These are phyloP conservation scores for Scaptodrosophila latifasciaeformis DNA, from an alignment of 2,888 invertebrate genomes.

Conservation along the genomic window DNA sequence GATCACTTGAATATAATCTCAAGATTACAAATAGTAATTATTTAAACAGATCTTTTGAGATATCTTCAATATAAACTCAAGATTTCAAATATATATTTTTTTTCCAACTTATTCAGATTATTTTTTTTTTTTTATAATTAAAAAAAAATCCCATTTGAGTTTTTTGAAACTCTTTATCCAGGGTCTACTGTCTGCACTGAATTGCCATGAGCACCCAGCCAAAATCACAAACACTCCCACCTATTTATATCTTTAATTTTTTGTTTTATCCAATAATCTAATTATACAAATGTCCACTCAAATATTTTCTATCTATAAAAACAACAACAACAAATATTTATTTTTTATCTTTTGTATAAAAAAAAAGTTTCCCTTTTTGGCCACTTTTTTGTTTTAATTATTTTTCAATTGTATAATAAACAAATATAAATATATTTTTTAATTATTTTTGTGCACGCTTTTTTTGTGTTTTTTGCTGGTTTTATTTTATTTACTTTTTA, in stretches of 20 bases:
- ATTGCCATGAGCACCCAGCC: conserved; percentile 5
- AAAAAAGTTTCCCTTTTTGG: conserved; percentile 44
- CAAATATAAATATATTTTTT: conserved; percentile 1
- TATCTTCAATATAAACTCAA: no score
- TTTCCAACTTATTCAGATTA: no score
- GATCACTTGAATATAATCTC: no score
- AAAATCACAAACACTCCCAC: neutral
- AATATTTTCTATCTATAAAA: conserved; percentile 4
- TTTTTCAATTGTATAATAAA: conserved; percentile 5
- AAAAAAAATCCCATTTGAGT: no score
- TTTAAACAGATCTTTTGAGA: no score
- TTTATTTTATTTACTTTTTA: no score
- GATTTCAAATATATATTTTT: no score
- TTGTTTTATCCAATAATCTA: conserved; percentile 1
- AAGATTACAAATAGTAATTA: no score
- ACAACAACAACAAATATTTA: conserved; percentile 12
- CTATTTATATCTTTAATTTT: conserved; percentile 4
- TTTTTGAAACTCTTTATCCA: no score
- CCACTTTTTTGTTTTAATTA: conserved; percentile 49
- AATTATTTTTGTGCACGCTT: conserved; percentile 26
- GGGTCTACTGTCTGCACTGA: conserved; percentile 20
- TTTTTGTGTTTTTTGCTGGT: no score
- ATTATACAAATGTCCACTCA: no score
- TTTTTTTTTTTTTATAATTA: no score
- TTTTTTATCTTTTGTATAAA: conserved; percentile 32